These are phyloP conservation scores for Eulemur albifrons DNA, from an alignment of 2,797 vertebrate genomes.

Conservation along the genomic window DNA sequence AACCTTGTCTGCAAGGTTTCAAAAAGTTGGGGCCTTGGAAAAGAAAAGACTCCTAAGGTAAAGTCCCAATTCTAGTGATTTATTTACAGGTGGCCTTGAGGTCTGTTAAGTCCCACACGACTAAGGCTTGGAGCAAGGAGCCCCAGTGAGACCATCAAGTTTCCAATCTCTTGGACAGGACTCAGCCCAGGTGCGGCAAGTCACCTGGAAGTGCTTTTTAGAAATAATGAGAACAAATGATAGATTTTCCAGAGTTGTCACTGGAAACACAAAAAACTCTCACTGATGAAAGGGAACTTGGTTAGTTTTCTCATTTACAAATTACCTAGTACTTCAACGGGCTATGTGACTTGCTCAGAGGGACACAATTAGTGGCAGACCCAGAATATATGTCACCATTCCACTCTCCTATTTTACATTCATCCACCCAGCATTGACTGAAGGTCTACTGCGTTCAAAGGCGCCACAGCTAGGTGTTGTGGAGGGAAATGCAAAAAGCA, in stretches of 20 bases:
- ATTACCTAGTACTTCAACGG: neutral
- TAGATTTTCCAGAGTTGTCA: neutral
- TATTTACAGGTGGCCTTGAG: neutral
- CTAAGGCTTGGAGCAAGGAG: neutral
- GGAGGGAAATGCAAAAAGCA: neutral
- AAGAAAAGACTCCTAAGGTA: neutral
- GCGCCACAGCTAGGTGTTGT: neutral
- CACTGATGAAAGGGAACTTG: neutral
- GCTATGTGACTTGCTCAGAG: neutral
- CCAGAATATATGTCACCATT: neutral
- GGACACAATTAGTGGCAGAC: neutral
- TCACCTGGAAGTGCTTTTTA: neutral
- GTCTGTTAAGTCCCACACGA: neutral
- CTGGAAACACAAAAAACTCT: neutral
- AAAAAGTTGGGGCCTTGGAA: neutral
- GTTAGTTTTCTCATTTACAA: neutral
- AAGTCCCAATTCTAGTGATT: neutral
- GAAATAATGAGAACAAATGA: neutral
- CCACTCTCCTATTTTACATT: neutral
- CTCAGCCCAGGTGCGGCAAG: no score
- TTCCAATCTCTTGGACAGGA: neutral
- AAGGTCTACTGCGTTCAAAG: neutral
- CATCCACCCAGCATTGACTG: neutral
- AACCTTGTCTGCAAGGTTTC: neutral
- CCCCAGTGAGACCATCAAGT: accelerated